phyloP scores from a whole-genome alignment of 1,140 invertebrate genomes.

The Drosophila teissieri region DNA sequence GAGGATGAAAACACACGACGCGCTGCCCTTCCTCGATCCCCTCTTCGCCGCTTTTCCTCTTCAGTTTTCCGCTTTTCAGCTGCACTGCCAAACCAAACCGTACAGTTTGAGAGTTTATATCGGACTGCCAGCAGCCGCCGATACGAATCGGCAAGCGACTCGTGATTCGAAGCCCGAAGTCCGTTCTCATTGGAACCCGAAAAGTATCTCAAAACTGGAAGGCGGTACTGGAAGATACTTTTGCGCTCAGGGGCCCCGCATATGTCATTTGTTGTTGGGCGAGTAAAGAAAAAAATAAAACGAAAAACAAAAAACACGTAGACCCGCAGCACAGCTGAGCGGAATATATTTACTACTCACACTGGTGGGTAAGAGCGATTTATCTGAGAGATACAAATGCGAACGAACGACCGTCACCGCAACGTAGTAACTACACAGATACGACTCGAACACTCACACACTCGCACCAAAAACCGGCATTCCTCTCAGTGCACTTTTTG shows the following conservation, averaged over 20 bases:
- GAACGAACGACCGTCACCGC: conserved; percentile 43
- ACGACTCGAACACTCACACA: conserved; percentile 9
- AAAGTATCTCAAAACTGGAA: conserved; percentile 43
- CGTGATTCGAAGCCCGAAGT: conserved; percentile 19
- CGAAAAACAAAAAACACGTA: conserved; percentile 7
- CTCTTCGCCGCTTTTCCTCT: conserved; percentile 30
- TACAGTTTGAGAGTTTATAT: conserved; percentile 79
- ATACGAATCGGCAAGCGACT: conserved; percentile 7
- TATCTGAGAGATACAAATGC: conserved; percentile 70
- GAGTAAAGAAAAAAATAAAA: conserved; percentile 6
- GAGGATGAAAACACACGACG: conserved; percentile 60
- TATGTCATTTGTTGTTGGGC: conserved; percentile 36
- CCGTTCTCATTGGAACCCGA: conserved; percentile 32
- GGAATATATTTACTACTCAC: conserved; percentile 68
- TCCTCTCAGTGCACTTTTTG: conserved; percentile 39
- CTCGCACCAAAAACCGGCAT: conserved; percentile 57
- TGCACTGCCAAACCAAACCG: conserved; percentile 67
- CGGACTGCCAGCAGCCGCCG: conserved; percentile 51
- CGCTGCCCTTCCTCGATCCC: conserved; percentile 49
- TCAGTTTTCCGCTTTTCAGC: conserved; percentile 53
- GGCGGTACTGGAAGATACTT: conserved; percentile 38
- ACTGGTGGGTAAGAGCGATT: conserved; percentile 40
- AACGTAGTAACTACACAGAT: conserved; percentile 47
- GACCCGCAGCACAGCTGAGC: conserved; percentile 72
- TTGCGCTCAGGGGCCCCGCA: conserved; percentile 51